These are phyloP conservation scores for Cataglyphis hispanica DNA, from an alignment of 1,140 invertebrate genomes.

Conservation along the genomic window DNA sequence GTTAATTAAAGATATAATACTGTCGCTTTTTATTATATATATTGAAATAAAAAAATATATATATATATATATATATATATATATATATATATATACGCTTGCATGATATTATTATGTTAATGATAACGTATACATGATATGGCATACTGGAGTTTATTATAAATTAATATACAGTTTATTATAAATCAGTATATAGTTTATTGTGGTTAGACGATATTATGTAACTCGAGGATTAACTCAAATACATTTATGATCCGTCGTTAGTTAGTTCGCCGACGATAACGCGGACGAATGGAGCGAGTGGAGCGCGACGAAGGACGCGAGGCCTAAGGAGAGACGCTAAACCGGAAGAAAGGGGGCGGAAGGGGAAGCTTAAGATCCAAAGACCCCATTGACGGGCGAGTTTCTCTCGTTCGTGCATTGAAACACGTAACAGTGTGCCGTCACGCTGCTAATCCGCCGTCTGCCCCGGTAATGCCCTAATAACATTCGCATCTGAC, in stretches of 20 bases:
- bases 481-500: conserved; percentile 74
- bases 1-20: neutral
- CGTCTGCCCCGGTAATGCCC: conserved; percentile 71
- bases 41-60: too few relatives aligned
- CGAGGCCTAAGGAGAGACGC: conserved; percentile 65
- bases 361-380: conserved; percentile 81
- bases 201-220: neutral
- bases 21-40: too few relatives aligned
- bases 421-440: conserved; percentile 79
- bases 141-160: neutral
- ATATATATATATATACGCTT: too few relatives aligned
- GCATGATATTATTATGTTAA: too few relatives aligned
- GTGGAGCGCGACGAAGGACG: conserved; percentile 55
- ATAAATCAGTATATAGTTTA: conserved; percentile 10
- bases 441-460: conserved; percentile 67
- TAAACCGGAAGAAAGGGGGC: conserved; percentile 82
- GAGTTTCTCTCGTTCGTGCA: conserved; percentile 74
- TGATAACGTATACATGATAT: neutral
- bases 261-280: conserved; percentile 5
- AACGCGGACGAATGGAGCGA: conserved; percentile 17
- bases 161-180: neutral
- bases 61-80: too few relatives aligned
- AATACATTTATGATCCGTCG: conserved; percentile 21
- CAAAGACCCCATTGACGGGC: conserved; percentile 77
- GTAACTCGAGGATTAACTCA: conserved; percentile 14